Base-by-base conservation (phyloP, 2,113 vertebrate species). In the Todiramphus saurophagus region DNA sequence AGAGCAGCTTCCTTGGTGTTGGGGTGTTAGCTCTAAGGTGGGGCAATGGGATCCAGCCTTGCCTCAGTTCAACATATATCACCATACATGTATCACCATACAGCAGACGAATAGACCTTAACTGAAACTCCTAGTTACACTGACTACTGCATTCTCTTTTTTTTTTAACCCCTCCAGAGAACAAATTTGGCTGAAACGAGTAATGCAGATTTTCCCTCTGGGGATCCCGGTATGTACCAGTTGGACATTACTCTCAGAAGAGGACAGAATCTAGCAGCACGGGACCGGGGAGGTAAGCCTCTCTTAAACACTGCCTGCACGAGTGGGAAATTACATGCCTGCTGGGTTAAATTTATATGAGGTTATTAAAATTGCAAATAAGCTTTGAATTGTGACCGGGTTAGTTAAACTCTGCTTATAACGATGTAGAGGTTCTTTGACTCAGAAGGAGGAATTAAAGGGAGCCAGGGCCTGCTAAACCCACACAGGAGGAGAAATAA, bases 251-350 rank as follows among this genome's bases (percentile, higher is more conserved):
- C 98, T 92, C 97, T 99, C 69, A 99, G 98, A 98, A 99, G 98
- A 97, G 99, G 99, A 96, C 98, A 98, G 91, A 98, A 99, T 97
- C 98, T 99, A 93, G 99, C 99, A 95, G 99, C 99, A 84, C 98
- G 99, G 50, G 99, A 99, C 96, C 97, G 99, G 84, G 99, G 99
- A 98, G 99, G 99, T 99, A 98, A 96, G 98, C 1, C 4, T 74
- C 11, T 78, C 15, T 30, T 55, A 55, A 93, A 46, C 39, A 10
- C 41, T 41, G 25, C 35, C 64, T 72, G 30, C 13, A 15, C 33
- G 18, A 25, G 9, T 8, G n/a, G 27, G 27, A 9, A 82, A 17
- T 37, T 41, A 18, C 27, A 3, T 16, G 15, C 46, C 44, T 4
- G 5, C 46, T 63, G 20, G 7, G 8, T 56, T 60, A 39, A 44